Conservation (phyloP, 2,888 invertebrate genomes). For the Nebria salina region DNA sequence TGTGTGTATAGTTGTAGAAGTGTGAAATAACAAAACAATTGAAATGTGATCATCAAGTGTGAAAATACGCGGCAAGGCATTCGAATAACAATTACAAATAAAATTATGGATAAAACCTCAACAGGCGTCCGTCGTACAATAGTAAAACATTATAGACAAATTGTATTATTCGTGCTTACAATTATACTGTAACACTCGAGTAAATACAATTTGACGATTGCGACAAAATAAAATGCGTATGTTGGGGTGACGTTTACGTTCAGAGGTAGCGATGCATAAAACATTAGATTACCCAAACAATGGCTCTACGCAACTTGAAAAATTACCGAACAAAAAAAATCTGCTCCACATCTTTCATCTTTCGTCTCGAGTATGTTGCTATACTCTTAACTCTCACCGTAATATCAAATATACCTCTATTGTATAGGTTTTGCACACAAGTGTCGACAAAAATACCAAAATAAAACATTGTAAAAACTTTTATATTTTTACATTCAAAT, state of each 20-base stretch:
- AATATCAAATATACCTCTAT: no score
- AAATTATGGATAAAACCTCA: neutral
- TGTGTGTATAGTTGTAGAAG: neutral
- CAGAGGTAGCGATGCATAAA: neutral
- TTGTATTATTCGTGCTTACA: neutral
- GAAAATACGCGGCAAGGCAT: neutral
- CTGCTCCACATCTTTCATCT: neutral
- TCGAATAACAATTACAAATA: neutral
- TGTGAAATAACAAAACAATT: neutral
- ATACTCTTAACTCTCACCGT: no score
- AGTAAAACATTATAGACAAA: neutral
- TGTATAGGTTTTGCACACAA: no score
- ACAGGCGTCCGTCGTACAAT: neutral
- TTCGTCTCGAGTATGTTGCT: neutral
- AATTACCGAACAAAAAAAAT: neutral
- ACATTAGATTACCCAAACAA: neutral
- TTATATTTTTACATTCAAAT: no score
- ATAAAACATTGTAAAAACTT: no score
- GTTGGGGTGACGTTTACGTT: neutral
- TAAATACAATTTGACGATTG: neutral
- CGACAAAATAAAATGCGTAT: neutral
- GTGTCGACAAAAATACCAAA: no score
- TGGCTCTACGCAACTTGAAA: neutral
- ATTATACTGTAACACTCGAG: neutral
- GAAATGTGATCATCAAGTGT: neutral